Evolutionary conservation across 2,797 vertebrate species (phyloP).

Genomic region (Hippopotamyrus pictus): DNA sequence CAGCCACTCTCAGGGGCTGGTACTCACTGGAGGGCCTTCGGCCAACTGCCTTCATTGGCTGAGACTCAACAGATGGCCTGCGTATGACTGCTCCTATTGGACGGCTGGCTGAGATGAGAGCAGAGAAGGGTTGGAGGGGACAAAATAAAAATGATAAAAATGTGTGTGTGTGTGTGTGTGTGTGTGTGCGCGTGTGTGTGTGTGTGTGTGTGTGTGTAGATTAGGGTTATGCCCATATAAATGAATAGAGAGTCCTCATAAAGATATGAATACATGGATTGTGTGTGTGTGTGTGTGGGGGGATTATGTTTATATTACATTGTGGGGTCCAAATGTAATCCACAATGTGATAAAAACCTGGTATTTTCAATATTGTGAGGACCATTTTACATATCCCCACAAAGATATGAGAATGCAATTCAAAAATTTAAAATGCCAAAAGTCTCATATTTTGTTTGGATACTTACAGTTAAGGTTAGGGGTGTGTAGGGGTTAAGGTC

Average conservation of each 20-base stretch:
- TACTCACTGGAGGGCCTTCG: conserved; percentile 2
- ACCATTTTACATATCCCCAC: no score
- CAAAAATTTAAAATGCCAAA: no score
- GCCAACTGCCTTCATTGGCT: conserved; percentile 1
- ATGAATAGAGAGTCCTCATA: background rate
- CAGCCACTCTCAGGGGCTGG: background rate
- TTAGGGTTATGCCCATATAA: background rate
- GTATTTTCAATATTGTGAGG: no score
- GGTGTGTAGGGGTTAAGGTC: no score
- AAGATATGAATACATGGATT: background rate
- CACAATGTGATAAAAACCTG: no score
- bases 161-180: background rate
- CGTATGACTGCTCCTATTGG: conserved; percentile 7
- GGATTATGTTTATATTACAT: no score
- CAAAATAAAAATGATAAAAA: background rate
- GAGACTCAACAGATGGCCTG: background rate
- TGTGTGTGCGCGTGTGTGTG: no score
- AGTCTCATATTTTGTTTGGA: no score
- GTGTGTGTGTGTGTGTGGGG: background rate
- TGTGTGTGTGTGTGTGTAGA: no score
- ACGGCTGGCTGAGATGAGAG: background rate
- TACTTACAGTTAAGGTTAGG: no score
- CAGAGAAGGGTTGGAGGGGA: background rate
- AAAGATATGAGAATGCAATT: no score
- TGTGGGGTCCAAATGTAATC: no score